Base-by-base conservation (phyloP, 1,140 invertebrate genomes). In the Xylocopa sonorina region DNA sequence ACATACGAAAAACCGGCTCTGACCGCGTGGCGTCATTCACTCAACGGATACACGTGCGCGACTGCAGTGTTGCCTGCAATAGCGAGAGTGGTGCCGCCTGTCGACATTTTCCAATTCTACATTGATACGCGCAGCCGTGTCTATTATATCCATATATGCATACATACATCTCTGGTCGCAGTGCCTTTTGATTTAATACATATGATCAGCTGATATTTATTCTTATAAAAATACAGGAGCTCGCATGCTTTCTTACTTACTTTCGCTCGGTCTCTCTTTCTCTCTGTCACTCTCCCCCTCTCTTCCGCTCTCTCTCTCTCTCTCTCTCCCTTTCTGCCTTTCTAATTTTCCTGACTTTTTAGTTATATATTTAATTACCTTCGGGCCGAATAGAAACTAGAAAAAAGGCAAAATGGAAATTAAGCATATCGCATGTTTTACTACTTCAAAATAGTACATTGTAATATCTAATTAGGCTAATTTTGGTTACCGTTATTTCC, bases 21-120 rank as follows among this genome's bases (percentile, higher is more conserved):
- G 38, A 66, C 64, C 74, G 72, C 69, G 81, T 83, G 51, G 75
- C 75, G 67, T 43, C 62, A 50, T 76, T 83, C 24, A 38, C 53
- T 32, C 60, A 29, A 18, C 53, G 34, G 48, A 60, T 41, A 50
- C 82, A 84, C 71, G 77, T 62, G 71, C 71, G 32, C 60, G 46
- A 75, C 64, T 72, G 66, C 41, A 18, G 41, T 41, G 16, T 9
- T 46, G 29, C 50, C 48, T 38, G 50, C 32, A 53, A 48, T 46
- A 43, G 18, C 81, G 67, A 64, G 12, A 16, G 55, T 73, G 67
- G 50, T 68, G 76, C 48, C 68, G 68, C 29, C 68, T 78, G 3
- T 16, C 58, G 68, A 16, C 5, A 18, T 48, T 27, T 34, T 16
- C 63, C 29, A 68, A 57, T 41, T 48, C 21, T 9, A 57, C 27